Conservation (phyloP, 2,113 vertebrate genomes). For the Gopherus flavomarginatus region DNA sequence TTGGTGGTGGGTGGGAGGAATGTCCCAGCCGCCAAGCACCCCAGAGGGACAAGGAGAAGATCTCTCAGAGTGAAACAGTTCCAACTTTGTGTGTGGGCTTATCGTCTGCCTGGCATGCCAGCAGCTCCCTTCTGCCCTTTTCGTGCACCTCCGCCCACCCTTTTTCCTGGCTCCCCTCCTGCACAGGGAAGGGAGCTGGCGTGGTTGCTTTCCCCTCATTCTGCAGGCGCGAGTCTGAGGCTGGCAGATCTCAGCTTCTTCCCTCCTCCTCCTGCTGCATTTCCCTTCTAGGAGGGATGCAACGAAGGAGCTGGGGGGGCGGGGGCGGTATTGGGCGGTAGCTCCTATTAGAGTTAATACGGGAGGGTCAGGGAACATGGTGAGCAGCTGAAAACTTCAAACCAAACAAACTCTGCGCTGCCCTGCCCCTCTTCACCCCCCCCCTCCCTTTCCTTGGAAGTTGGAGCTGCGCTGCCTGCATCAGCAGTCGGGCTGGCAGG, state of each 20-base stretch:
- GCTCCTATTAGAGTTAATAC: conserved; percentile 40
- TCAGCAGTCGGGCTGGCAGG: background rate
- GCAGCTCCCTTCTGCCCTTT: background rate
- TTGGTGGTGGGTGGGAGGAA: background rate
- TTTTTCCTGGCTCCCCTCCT: too few relatives aligned
- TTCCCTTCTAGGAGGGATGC: background rate
- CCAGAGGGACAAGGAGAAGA: background rate
- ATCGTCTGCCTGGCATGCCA: background rate
- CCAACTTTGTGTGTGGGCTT: background rate
- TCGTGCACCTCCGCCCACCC: too few relatives aligned
- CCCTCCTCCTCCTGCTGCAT: background rate
- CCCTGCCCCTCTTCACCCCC: background rate
- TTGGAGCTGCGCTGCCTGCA: background rate
- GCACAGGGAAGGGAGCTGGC: background rate
- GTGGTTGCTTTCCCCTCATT: background rate
- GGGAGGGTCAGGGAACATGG: background rate
- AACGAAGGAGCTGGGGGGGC: background rate
- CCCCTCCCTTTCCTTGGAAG: background rate
- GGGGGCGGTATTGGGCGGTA: background rate
- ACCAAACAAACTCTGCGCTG: background rate
- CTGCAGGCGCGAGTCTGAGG: background rate
- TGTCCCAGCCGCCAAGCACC: background rate
- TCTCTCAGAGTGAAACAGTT: background rate
- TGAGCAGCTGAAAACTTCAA: conserved; percentile 20
- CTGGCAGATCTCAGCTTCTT: background rate